phyloP scores from a whole-genome alignment of 2,113 vertebrate species.

The Typhlomys cinereus region DNA sequence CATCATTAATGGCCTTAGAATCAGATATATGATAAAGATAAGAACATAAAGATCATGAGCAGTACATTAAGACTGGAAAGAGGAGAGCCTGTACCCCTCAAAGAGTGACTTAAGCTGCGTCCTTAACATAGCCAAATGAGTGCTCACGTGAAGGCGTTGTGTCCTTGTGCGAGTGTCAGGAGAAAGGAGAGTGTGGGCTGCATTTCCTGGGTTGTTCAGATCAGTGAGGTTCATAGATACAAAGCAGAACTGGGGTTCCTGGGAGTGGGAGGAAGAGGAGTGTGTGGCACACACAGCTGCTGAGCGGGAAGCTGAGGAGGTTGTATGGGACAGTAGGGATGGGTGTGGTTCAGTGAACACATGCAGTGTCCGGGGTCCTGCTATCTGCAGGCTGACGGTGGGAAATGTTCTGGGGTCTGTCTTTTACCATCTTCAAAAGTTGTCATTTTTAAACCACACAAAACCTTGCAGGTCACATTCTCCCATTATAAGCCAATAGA shows the following conservation, averaged over 20 bases:
- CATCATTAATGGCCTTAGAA: background rate
- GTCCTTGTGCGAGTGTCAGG: background rate
- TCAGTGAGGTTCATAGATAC: background rate
- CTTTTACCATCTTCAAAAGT: background rate
- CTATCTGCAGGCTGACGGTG: background rate
- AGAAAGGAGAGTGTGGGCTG: no score
- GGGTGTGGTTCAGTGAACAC: background rate
- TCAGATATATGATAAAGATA: conserved; percentile 11
- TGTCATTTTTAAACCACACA: background rate
- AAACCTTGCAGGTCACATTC: background rate
- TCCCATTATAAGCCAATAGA: background rate
- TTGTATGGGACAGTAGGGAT: background rate
- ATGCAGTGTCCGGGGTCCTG: background rate
- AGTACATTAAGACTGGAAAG: background rate
- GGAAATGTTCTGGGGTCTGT: background rate
- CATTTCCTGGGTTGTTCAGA: background rate
- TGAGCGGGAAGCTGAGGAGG: background rate
- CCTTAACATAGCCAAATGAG: no score
- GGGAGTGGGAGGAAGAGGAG: background rate
- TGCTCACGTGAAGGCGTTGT: background rate
- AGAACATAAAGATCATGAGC: background rate
- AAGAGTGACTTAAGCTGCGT: background rate
- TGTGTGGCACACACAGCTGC: background rate
- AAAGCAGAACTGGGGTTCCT: background rate
- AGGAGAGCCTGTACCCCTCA: background rate